Evolutionary conservation across 2,113 vertebrate species (phyloP).

Genomic region (Cephalopterus ornatus): DNA sequence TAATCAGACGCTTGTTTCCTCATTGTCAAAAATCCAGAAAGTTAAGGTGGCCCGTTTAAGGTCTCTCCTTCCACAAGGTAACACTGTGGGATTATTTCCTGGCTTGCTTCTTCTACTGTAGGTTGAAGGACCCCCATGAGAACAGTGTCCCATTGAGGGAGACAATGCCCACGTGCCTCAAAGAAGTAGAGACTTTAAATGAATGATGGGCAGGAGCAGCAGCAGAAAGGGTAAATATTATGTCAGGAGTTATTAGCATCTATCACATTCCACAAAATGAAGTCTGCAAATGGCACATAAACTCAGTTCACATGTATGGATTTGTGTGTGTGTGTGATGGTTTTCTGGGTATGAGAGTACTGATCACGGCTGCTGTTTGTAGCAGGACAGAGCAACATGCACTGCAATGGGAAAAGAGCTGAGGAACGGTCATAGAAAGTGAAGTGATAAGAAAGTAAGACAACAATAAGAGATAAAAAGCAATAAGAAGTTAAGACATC

Average conservation of each 20-base stretch:
- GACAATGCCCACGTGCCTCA: accelerated
- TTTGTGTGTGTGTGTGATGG: background rate
- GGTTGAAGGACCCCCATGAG: background rate
- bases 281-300: background rate
- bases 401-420: background rate
- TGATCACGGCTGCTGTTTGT: background rate
- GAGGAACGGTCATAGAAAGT: background rate
- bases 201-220: background rate
- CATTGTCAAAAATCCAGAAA: background rate
- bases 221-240: background rate
- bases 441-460: background rate
- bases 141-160: background rate
- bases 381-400: background rate
- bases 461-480: background rate
- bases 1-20: background rate
- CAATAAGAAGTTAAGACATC: background rate
- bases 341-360: background rate
- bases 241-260: background rate
- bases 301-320: background rate
- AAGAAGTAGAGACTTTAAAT: background rate
- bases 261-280: background rate
- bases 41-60: background rate
- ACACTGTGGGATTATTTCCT: background rate
- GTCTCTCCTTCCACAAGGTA: background rate
- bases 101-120: background rate